phyloP scores from a whole-genome alignment of 2,888 invertebrate species.

The Steromphala cineraria region DNA sequence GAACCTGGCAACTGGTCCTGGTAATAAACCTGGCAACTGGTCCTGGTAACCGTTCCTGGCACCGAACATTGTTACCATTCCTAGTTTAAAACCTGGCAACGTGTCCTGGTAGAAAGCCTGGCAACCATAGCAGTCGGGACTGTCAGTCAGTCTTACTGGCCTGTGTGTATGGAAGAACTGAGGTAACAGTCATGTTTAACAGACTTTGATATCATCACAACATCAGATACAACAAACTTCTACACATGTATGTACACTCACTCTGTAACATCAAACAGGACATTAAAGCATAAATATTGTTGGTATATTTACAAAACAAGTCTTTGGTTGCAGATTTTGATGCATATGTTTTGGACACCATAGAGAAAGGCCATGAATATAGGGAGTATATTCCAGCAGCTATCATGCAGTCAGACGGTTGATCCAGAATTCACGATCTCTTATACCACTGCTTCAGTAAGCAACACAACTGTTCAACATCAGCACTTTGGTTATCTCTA shows the following conservation, averaged over 20 bases:
- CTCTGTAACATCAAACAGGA: slow-evolving; percentile 1
- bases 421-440: not conserved
- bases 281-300: slow-evolving; percentile 14
- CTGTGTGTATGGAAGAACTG: slow-evolving; percentile 1
- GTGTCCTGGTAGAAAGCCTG: not conserved
- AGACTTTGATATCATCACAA: not conserved
- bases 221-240: not conserved
- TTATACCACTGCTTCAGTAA: not conserved
- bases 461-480: not conserved
- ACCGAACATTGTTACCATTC: too few relatives aligned
- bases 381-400: not conserved
- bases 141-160: not conserved
- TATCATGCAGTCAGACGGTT: not conserved
- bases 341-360: slow-evolving; percentile 14
- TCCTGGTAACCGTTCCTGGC: too few relatives aligned
- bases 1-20: too few relatives aligned
- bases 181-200: slow-evolving; percentile 14
- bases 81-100: not conserved
- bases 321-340: slow-evolving; percentile 20
- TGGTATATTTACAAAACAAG: slow-evolving; percentile 12
- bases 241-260: slow-evolving; percentile 1
- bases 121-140: not conserved
- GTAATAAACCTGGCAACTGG: too few relatives aligned
- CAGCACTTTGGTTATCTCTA: not conserved
- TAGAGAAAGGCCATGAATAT: slow-evolving; percentile 17